Conservation (phyloP, 2,113 vertebrate genomes). For the Himantopus leucocephalus region DNA sequence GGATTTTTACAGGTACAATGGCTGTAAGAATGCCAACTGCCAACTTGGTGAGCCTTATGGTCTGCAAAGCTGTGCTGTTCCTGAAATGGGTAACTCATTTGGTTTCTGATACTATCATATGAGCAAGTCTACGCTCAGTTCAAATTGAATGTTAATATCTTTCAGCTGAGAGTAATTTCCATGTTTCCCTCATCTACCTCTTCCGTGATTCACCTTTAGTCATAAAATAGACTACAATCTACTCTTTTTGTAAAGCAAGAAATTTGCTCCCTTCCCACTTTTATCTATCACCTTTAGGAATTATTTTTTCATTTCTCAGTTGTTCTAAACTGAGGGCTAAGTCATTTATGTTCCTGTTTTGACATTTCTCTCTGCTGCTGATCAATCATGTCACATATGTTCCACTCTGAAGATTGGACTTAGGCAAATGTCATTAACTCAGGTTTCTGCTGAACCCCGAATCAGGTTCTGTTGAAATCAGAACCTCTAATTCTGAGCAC, state of each 20-base stretch:
- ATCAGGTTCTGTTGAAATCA: not conserved
- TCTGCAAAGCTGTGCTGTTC: not conserved
- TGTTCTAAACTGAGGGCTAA: not conserved
- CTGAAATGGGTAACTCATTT: not conserved
- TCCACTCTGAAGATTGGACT: not conserved
- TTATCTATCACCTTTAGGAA: not conserved
- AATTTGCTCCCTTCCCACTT: not conserved
- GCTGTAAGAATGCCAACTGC: not conserved
- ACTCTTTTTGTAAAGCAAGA: not conserved
- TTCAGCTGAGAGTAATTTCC: not conserved
- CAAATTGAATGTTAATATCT: not conserved
- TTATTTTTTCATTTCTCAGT: not conserved
- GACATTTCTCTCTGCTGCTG: not conserved
- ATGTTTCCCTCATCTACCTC: not conserved
- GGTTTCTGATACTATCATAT: not conserved
- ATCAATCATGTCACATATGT: not conserved
- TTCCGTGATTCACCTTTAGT: not conserved
- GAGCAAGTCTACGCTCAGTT: not conserved
- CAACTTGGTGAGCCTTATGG: not conserved
- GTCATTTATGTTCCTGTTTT: not conserved
- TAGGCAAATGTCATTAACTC: not conserved
- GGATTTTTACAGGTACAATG: not conserved
- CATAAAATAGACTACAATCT: not conserved
- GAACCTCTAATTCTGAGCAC: not conserved
- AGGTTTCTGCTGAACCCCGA: not conserved